Evolutionary conservation across 2,113 vertebrate species (phyloP).

Genomic region (Anhinga anhinga): DNA sequence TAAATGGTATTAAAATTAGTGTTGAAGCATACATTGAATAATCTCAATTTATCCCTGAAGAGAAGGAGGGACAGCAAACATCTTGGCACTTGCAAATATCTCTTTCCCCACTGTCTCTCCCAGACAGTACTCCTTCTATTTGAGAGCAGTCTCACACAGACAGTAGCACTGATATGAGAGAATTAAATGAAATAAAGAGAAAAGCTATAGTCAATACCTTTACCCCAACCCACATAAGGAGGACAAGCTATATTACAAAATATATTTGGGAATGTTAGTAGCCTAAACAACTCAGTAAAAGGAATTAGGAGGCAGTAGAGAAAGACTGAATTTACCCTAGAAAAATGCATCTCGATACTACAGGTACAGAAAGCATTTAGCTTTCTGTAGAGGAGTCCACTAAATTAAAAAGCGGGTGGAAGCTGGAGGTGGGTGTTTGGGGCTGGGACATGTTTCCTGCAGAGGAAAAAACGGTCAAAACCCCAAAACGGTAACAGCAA

Average conservation of each 20-base stretch:
- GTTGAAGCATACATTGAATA: background rate
- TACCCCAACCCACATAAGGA: background rate
- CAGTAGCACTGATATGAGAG: background rate
- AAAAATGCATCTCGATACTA: background rate
- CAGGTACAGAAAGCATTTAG: background rate
- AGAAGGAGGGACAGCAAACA: background rate
- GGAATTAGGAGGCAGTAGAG: background rate
- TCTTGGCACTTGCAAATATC: background rate
- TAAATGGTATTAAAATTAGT: conserved; percentile 28
- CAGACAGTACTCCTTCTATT: background rate
- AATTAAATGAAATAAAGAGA: background rate
- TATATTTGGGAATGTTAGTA: background rate
- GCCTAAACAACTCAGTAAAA: background rate
- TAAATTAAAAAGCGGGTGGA: background rate
- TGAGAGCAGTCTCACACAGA: conserved; percentile 6
- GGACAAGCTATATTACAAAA: background rate
- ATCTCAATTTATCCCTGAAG: conserved; percentile 33
- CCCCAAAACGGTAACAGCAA: background rate
- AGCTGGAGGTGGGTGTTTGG: background rate
- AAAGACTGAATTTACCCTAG: background rate
- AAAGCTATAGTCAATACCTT: background rate
- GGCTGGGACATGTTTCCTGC: background rate
- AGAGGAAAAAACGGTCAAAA: background rate
- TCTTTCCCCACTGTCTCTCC: background rate
- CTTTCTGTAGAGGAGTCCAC: background rate